Evolutionary conservation across 2,113 vertebrate species (phyloP), one percentile per base, ranked within the genome.

Genomic region (Bambusicola thoracicus): DNA sequence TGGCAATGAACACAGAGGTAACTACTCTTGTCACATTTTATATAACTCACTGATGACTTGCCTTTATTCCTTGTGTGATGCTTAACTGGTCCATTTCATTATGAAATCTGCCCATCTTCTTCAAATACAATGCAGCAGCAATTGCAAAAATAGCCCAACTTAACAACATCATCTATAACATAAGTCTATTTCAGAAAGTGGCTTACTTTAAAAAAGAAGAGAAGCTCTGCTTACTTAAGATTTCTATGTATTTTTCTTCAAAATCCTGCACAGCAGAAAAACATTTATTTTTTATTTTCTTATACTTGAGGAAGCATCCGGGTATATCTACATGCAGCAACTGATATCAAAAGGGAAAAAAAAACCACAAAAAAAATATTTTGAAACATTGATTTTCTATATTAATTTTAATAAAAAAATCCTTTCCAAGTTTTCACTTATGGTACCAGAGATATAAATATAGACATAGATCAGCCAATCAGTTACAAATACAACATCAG

Each of bases 91-190:
- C 51, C 82, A 15, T 84, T 62, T 58, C 70, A 81, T 69, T 63
- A 79, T 20, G 70, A 86, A 90, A 96, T 72, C 17, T 83, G 80
- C 59, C 79, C 51, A 19, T 66, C 41, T 90, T 92, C 81, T 82
- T 73, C 85, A 92, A 80, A 61, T 29, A 21, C 66, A 63, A 68
- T 76, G 61, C 44, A 32, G 44, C 24, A 69, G 62, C 36, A 81
- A 89, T 9, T 91, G 58, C 13, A 36, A 76, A 81, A 81, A 85
- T 68, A 63, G 62, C 30, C 40, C 27, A 44, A 17, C 30, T 91
- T 81, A 85, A 74, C 46, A 63, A 78, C 11, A 34, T 3, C 34
- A 85, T n/a, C 8, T 36, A n/a, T 12, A 79, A 81, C 22, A 22
- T 18, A 34, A 73, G 73, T 8, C 83, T 81, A 36, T 63, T 92